Conservation (phyloP, 2,888 invertebrate genomes). For the Polietes domitor region DNA sequence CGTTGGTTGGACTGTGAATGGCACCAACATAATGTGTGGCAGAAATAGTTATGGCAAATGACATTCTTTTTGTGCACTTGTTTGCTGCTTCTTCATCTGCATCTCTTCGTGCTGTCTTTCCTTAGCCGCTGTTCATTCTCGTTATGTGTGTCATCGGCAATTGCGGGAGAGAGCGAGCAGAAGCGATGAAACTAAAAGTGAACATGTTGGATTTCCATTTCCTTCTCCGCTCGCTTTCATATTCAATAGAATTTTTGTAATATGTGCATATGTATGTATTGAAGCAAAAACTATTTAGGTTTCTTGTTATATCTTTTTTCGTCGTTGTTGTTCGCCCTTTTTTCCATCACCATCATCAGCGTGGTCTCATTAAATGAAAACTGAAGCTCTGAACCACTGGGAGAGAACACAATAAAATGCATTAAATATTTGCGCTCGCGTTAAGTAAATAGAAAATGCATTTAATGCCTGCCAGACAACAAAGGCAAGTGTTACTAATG, state of each 20-base stretch:
- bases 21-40: constrained; percentile 31
- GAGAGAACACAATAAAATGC: constrained; percentile 14
- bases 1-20: constrained; percentile 25
- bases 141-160: constrained; percentile 32
- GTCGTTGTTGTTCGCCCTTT: background rate
- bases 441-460: constrained; percentile 35
- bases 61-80: constrained; percentile 16
- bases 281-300: constrained; percentile 2
- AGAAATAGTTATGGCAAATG: constrained; percentile 36
- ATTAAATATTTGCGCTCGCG: constrained; percentile 12
- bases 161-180: background rate
- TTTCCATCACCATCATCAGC: background rate
- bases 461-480: constrained; percentile 1
- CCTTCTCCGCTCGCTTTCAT: background rate
- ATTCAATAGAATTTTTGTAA: background rate
- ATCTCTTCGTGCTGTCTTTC: background rate
- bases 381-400: too few species aligned
- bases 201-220: constrained; percentile 10
- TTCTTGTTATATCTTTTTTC: constrained; percentile 22
- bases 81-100: background rate
- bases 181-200: constrained; percentile 4
- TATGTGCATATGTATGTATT: background rate
- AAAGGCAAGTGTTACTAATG: constrained; percentile 16
- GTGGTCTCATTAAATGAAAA: background rate
- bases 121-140: background rate